A percentile compares a stretch with the other conserved stretches of the same genome.
Conservation (phyloP, 2,888 invertebrate genomes). For the Stenodema calcarata region DNA sequence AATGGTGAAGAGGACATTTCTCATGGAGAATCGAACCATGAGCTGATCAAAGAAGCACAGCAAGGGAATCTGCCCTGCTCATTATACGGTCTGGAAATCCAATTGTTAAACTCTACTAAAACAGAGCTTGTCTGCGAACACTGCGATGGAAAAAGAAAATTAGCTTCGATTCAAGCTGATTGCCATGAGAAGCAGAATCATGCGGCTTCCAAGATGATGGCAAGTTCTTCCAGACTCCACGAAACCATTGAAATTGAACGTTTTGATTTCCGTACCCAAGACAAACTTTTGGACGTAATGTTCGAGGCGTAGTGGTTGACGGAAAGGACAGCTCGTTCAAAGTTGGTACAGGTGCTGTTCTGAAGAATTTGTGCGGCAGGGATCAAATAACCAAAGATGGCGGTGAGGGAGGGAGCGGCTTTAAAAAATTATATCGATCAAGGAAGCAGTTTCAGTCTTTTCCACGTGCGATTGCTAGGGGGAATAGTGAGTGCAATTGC, state of each 20-base stretch:
- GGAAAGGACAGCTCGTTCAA: not conserved
- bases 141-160: not conserved
- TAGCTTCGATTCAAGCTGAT: slow-evolving; percentile 17
- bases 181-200: slow-evolving; percentile 2
- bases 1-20: too few relatives aligned
- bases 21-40: too few relatives aligned
- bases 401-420: slow-evolving; percentile 4
- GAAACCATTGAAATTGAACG: slow-evolving; percentile 22
- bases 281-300: not conserved
- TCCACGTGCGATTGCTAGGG: too few relatives aligned
- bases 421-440: slow-evolving; percentile 19
- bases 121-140: slow-evolving; percentile 6
- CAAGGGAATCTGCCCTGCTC: not conserved
- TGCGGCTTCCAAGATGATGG: not conserved
- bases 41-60: too few relatives aligned
- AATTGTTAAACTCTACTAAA: slow-evolving; percentile 14
- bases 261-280: too few relatives aligned
- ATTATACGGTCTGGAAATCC: not conserved
- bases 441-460: slow-evolving; percentile 15
- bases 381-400: slow-evolving; percentile 16
- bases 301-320: not conserved
- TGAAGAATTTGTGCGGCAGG: not conserved
- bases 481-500: not conserved
- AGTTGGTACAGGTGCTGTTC: slow-evolving; percentile 6
- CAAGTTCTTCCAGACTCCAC: slow-evolving; percentile 24